Conservation (phyloP, 2,113 vertebrate genomes). For the Hepsetus odoe region DNA sequence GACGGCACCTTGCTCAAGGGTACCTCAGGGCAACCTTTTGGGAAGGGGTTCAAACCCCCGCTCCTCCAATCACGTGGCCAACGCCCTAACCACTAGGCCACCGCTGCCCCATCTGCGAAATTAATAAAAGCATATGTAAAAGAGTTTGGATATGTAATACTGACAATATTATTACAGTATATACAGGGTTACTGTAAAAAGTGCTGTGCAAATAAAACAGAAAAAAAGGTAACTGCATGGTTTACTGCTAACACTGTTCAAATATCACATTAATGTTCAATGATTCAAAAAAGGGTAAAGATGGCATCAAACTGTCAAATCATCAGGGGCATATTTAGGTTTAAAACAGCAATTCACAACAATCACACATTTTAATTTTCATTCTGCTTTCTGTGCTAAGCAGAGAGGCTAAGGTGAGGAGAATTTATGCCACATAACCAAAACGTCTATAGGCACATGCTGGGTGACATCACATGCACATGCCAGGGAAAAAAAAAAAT, state of each 20-base stretch:
- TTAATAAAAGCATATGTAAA: too few relatives aligned
- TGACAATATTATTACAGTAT: too few relatives aligned
- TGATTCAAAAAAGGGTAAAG: background rate
- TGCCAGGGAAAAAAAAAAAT: slow-evolving; percentile 26
- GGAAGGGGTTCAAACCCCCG: too few relatives aligned
- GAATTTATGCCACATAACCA: slow-evolving; percentile 27
- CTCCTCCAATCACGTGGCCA: too few relatives aligned
- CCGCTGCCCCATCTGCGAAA: too few relatives aligned
- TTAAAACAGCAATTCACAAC: background rate
- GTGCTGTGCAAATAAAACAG: background rate
- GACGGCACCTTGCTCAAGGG: too few relatives aligned
- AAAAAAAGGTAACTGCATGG: background rate
- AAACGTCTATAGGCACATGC: slow-evolving; percentile 14
- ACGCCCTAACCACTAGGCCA: too few relatives aligned
- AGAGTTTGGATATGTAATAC: too few relatives aligned
- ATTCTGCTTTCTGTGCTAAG: slow-evolving; percentile 20
- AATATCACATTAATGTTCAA: background rate
- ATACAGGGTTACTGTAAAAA: background rate
- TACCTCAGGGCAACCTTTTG: too few relatives aligned
- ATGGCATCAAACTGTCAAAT: background rate
- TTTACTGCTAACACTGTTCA: background rate
- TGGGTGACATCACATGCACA: background rate
- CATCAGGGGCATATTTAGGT: background rate
- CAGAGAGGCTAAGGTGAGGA: slow-evolving; percentile 21
- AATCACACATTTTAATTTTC: background rate